These are phyloP conservation scores for Macroglossus sobrinus DNA, from an alignment of 2,113 vertebrate genomes.

Conservation along the genomic window DNA sequence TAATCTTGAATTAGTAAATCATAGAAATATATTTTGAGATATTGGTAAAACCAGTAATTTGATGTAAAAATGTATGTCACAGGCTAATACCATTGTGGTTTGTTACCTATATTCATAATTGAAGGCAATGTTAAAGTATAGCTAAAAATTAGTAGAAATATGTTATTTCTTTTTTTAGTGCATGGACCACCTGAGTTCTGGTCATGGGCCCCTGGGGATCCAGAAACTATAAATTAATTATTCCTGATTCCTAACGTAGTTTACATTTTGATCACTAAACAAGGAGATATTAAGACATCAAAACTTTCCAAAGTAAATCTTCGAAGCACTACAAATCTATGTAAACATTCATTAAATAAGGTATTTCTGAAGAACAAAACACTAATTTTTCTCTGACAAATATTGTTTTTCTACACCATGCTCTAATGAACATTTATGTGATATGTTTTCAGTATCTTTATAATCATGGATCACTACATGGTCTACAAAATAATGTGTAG, in stretches of 20 bases:
- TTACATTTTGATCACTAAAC: slow-evolving; percentile 4
- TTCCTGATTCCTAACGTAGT: background rate
- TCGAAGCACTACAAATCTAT: background rate
- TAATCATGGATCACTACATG: background rate
- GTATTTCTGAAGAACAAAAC: background rate
- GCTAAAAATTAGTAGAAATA: background rate
- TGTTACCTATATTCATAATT: background rate
- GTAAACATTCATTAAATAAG: background rate
- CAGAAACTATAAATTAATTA: background rate
- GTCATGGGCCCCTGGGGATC: background rate
- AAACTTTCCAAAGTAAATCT: slow-evolving; percentile 4
- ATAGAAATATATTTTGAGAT: background rate
- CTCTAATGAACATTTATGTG: background rate
- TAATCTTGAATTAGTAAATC: background rate
- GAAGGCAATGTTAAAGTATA: background rate
- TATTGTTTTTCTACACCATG: background rate
- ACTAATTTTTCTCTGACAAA: background rate
- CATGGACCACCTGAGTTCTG: background rate
- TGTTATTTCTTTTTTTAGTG: background rate
- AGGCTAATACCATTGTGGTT: background rate
- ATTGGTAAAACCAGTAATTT: background rate
- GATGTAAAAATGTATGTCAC: background rate
- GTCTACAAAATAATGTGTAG: background rate
- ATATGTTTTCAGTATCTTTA: background rate
- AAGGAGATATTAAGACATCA: background rate